Conservation (phyloP, 2,888 invertebrate genomes). For the Apeira syringaria region DNA sequence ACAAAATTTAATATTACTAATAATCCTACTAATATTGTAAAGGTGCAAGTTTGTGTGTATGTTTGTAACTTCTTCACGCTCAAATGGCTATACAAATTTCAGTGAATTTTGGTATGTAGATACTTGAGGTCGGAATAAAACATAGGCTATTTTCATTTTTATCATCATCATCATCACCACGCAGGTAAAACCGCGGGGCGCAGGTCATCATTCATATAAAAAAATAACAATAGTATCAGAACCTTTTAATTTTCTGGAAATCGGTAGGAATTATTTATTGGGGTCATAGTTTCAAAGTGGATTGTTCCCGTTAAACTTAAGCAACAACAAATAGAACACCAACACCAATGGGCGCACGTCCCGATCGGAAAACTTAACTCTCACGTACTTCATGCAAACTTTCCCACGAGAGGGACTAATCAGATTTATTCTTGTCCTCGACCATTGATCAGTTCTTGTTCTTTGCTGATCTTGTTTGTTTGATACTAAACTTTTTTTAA, state of each 20-base stretch:
- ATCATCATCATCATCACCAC: too few species aligned
- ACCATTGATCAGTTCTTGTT: constrained; percentile 13
- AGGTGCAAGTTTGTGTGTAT: constrained; percentile 1
- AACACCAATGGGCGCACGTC: constrained; percentile 42
- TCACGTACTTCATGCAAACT: constrained; percentile 47
- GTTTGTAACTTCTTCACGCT: constrained; percentile 1
- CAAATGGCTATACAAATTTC: too few species aligned
- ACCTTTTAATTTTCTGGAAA: too few species aligned
- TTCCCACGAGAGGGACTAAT: constrained; percentile 20
- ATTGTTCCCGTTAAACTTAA: constrained; percentile 9
- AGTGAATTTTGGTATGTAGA: too few species aligned
- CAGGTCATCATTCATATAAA: too few species aligned
- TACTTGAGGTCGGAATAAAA: too few species aligned
- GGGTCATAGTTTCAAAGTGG: background rate
- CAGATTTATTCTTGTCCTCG: constrained; percentile 15
- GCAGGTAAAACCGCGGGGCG: too few species aligned
- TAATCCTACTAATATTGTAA: background rate
- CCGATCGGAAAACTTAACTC: constrained; percentile 40
- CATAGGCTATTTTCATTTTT: too few species aligned
- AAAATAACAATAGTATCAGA: too few species aligned
- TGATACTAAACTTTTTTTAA: background rate
- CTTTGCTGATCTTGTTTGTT: constrained; percentile 6
- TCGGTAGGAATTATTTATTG: too few species aligned
- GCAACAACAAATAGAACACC: constrained; percentile 35
- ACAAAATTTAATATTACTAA: too few species aligned